Base-by-base conservation (phyloP, 2,888 invertebrate genomes). In the Plemyria rubiginata region DNA sequence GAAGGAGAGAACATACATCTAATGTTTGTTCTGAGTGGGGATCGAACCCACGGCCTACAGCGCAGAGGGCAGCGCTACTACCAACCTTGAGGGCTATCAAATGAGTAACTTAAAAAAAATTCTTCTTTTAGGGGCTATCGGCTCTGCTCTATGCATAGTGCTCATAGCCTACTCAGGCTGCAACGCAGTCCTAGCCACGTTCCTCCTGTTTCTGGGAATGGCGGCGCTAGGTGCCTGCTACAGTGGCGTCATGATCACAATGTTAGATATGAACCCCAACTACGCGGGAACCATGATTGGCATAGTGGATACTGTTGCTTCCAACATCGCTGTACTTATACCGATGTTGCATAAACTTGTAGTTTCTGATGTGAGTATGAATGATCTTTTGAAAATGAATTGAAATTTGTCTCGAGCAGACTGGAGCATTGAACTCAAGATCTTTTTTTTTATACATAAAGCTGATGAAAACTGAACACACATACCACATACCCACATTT, bases 181-280 rank as follows among this genome's bases (percentile, higher is more conserved):
- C 71, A 82, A 92, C 66, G 59, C 77, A 32, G 67, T 77, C 51
- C 64, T 79, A 16, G 40, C 82, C 46, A 81, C 92, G 5, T 86
- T 93, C 46, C 81, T 94, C 66, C 90, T 93, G 72, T 92, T 93
- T 32, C 65, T 93, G 32, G 88, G 81, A 48, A 87, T 94, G 90
- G 88, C 87, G 38, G 84, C 92, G 32, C 93, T 94, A 92, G 94
- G 94, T 0, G 88, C 93, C 15, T 94, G 92, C 72, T 94, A 94
- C 76, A 92, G 94, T 58, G 92, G 92, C 22, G 86, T 93, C 82
- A 90, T 93, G 73, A 91, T 93, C 7, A 93, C 93, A 70, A 86
- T 90, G 1, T 75, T 94, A 43, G 94, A 94, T 73, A 75, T 94
- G 29, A 85, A 91, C 29, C 90, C 92, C 1, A 93, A 93, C 71